Evolutionary conservation across 1,140 invertebrate genomes (phyloP).

Genomic region (Ceratosolen solmsi): DNA sequence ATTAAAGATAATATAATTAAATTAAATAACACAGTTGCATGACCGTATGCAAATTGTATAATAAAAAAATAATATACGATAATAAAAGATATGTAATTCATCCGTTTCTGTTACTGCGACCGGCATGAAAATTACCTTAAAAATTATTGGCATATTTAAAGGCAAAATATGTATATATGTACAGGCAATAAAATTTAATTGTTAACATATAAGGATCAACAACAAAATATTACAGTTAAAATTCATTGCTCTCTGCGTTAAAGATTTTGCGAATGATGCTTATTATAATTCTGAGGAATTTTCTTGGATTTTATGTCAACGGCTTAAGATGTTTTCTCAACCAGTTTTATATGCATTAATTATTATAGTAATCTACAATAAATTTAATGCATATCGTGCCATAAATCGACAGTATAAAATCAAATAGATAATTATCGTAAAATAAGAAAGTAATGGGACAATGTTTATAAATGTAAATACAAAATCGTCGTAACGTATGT

Average conservation of each 20-base stretch:
- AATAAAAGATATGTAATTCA: too few species aligned
- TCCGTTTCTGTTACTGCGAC: too few species aligned
- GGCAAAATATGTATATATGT: too few species aligned
- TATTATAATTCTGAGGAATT: neutral
- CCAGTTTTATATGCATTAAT: neutral
- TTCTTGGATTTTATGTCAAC: neutral
- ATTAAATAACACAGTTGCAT: too few species aligned
- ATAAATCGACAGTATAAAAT: neutral
- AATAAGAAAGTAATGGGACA: neutral
- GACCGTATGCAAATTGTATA: too few species aligned
- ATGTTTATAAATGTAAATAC: neutral
- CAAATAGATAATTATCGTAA: neutral
- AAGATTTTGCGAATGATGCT: neutral
- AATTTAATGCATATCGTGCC: neutral
- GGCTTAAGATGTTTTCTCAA: neutral
- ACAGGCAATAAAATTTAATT: too few species aligned
- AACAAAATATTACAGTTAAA: neutral
- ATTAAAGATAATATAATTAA: too few species aligned
- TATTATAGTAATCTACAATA: neutral
- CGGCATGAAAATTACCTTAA: too few species aligned
- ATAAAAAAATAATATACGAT: too few species aligned
- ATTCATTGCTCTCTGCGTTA: neutral
- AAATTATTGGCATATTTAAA: too few species aligned
- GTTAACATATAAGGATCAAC: neutral
- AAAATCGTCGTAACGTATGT: neutral